These are phyloP conservation scores for Lota lota DNA, from an alignment of 2,113 vertebrate genomes.

Conservation along the genomic window DNA sequence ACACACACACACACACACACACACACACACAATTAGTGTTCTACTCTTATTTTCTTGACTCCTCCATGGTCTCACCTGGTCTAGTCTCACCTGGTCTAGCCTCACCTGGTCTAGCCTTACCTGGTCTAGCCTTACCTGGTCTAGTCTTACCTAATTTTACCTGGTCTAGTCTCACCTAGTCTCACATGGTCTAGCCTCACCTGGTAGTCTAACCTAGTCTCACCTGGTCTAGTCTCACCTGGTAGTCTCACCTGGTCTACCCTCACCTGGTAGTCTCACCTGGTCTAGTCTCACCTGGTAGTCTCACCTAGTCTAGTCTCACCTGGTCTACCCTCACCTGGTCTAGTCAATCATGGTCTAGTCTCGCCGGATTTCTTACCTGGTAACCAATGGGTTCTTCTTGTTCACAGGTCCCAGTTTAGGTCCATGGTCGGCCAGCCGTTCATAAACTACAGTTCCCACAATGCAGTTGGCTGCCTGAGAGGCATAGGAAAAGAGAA, in stretches of 20 bases:
- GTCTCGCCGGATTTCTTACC: constrained; percentile 66
- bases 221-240: background rate
- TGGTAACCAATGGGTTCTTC: constrained; percentile 86
- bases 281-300: no score
- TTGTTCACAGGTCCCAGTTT: constrained; percentile 83
- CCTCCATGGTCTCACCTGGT: no score
- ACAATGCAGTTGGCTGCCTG: constrained; percentile 87
- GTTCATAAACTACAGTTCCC: constrained; percentile 88
- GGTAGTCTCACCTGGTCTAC: background rate
- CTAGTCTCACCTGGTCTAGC: no score
- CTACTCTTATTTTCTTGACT: no score
- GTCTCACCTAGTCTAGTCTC: no score
- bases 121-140: constrained; percentile 77
- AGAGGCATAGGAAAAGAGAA: constrained; percentile 25
- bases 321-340: background rate
- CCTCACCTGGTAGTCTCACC: constrained; percentile 78
- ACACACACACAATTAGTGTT: no score
- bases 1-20: no score
- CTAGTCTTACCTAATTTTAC: no score
- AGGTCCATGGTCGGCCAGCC: constrained; percentile 86
- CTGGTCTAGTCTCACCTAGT: background rate
- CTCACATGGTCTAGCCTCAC: constrained; percentile 50
- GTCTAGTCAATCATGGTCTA: no score
- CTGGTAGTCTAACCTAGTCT: constrained; percentile 77
- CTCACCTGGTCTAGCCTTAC: background rate